A percentile compares a stretch with the other conserved stretches of the same genome.
Evolutionary conservation across 2,113 vertebrate genomes (phyloP).

Genomic region (Ammodramus savannarum): DNA sequence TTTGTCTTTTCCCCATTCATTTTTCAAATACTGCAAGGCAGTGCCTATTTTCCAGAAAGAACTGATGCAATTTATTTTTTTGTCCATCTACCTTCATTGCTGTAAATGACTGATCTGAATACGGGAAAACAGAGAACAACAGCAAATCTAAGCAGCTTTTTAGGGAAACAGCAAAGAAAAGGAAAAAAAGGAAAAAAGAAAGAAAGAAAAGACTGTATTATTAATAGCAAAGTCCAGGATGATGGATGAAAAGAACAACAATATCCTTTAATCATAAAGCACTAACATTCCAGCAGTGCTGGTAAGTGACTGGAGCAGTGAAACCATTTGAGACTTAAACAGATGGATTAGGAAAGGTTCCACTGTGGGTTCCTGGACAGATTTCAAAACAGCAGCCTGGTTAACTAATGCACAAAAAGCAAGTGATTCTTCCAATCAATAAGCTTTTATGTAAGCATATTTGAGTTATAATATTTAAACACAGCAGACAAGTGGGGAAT

Average conservation of each 20-base stretch:
- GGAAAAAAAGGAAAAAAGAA: background rate
- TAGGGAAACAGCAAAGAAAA: background rate
- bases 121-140: background rate
- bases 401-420: conserved; percentile 72
- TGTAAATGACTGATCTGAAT: conserved; percentile 29
- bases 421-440: conserved; percentile 69
- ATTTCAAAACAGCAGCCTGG: conserved; percentile 71
- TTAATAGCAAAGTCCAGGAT: conserved; percentile 66
- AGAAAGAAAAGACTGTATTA: background rate
- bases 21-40: conserved; percentile 27
- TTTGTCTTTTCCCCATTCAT: conserved; percentile 24
- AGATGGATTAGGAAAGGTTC: conserved; percentile 71
- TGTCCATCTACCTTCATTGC: background rate
- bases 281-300: conserved; percentile 68
- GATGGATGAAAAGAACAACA: conserved; percentile 71
- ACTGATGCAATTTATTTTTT: background rate
- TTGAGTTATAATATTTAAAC: conserved; percentile 66
- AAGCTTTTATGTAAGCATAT: conserved; percentile 64
- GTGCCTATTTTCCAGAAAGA: background rate
- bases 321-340: conserved; percentile 71
- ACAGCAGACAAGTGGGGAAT: conserved; percentile 47
- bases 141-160: conserved; percentile 9
- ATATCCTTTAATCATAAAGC: conserved; percentile 70
- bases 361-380: conserved; percentile 65
- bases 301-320: conserved; percentile 55